A percentile compares a stretch with the other conserved stretches of the same genome.
Conservation (phyloP, 2,797 vertebrate genomes). For the Calcarius lapponicus region DNA sequence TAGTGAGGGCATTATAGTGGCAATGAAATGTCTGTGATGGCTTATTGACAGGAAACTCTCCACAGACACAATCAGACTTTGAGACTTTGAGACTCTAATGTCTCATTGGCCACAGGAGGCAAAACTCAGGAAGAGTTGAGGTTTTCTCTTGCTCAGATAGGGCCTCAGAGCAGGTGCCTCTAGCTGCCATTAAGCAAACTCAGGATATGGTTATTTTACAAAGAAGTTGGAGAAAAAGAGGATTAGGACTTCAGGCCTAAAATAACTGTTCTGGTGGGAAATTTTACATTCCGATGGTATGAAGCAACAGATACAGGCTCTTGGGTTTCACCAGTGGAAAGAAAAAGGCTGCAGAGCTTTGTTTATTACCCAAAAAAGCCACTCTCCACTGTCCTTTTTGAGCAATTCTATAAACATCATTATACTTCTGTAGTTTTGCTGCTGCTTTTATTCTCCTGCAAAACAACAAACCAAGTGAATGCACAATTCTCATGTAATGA, state of each 20-base stretch:
- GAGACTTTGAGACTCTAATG: not conserved
- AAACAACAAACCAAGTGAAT: not conserved
- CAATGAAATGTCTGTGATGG: not conserved
- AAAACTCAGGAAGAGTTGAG: not conserved
- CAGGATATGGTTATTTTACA: not conserved
- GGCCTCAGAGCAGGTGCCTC: not conserved
- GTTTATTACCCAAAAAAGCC: not conserved
- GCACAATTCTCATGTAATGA: not conserved
- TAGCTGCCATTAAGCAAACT: not conserved
- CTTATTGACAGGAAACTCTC: slow-evolving; percentile 34
- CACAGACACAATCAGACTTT: not conserved
- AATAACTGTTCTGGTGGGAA: not conserved
- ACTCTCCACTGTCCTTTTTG: not conserved
- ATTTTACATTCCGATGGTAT: not conserved
- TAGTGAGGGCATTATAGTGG: not conserved
- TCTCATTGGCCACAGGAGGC: not conserved
- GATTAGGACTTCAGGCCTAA: not conserved
- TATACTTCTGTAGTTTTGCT: not conserved
- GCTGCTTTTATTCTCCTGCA: not conserved
- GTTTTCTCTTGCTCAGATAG: not conserved
- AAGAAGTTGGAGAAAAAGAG: not conserved
- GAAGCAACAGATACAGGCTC: not conserved
- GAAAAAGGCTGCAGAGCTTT: not conserved
- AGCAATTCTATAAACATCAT: not conserved
- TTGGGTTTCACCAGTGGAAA: not conserved